Evolutionary conservation across 2,797 vertebrate species (phyloP), one percentile per base, ranked within the genome.

Genomic region (Poecilia gillii): DNA sequence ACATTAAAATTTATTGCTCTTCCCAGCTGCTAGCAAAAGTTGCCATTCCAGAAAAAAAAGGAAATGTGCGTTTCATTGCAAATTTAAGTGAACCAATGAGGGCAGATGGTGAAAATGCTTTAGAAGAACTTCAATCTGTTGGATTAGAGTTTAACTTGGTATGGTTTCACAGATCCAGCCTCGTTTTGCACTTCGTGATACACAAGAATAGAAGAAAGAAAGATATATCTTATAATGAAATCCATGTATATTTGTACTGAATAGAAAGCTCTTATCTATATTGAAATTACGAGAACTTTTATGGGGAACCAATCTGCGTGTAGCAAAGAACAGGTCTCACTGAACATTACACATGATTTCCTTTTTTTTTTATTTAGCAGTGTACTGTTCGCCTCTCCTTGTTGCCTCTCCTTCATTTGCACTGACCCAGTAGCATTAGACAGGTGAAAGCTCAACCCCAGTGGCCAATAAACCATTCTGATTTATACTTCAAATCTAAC

Each of bases 161-260:
- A 77, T 73, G 77, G 66, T 90, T 91, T 93, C 87, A 83, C 82
- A 90, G 88, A 93, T 85, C 80, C 74, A 89, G 90, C 87, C 87
- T 94, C 88, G 62, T 93, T 95, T 96, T 94, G 95, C 95, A 96
- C 94, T 95, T 94, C 89, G 93, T 88, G 79, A 92, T 91, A 92
- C 82, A 92, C 87, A 91, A 93, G 89, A 94, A 85, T 91, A 92
- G 87, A 93, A 94, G 88, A 94, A 91, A 92, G 92, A 77, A 92
- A 92, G 83, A 93, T 94, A 91, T 94, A 92, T 95, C 89, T 92
- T 95, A 91, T 90, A 92, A 92, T 91, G 77, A 93, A 95, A 92
- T 92, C 79, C 87, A 92, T 94, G 92, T 95, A 94, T 94, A 96
- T 94, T 95, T 95, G 91, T 94, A 94, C 90, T 91, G 87, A 92